Evolutionary conservation across 1,140 invertebrate genomes (phyloP), one percentile per base, ranked within the genome.

Genomic region (Anoplophora glabripennis): DNA sequence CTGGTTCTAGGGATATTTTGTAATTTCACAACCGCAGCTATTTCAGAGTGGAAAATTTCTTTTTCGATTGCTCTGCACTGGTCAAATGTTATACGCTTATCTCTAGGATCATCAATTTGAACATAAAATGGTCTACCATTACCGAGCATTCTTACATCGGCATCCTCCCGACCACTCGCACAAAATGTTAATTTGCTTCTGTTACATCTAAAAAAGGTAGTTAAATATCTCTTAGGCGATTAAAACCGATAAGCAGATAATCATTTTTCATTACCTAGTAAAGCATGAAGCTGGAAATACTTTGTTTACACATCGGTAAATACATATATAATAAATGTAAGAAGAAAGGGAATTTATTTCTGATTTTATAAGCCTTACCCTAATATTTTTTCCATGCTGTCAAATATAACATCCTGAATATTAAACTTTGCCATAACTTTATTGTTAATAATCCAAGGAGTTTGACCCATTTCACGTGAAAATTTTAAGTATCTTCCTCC

Each of bases 91-190:
- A 89, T 76, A 44, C 80, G 77, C 1, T 82, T 81, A 40, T 75
- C 68, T 61, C 76, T 79, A 11, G 90, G 86, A 77, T 92, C 85
- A 0, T 86, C 62, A 41, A 95, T 81, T 82, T 96, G 92, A 11
- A 95, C 75, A 3, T 87, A 88, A 78, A 96, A 96, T 0, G 93
- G 93, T 42, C 93, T 76, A 1, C 94, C 95, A 47, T 79, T 80
- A n/a, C 92, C 90, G 35, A 97, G 73, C 74, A 89, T 92, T 44
- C 92, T 76, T 0, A 98, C 93, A 78, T 97, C 94, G 15, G 77
- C 74, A 80, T 99, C 96, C 79, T 98, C 96, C 52, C 96, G 79
- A 0, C 96, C 96, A 56, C 94, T 96, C 4, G 94, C 86, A 64
- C 91, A 87, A 83, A 98, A 86, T 75, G 59, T 63, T 60, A 70